Evolutionary conservation across 1,140 invertebrate species (phyloP).

Genomic region (Acromyrmex charruanus): DNA sequence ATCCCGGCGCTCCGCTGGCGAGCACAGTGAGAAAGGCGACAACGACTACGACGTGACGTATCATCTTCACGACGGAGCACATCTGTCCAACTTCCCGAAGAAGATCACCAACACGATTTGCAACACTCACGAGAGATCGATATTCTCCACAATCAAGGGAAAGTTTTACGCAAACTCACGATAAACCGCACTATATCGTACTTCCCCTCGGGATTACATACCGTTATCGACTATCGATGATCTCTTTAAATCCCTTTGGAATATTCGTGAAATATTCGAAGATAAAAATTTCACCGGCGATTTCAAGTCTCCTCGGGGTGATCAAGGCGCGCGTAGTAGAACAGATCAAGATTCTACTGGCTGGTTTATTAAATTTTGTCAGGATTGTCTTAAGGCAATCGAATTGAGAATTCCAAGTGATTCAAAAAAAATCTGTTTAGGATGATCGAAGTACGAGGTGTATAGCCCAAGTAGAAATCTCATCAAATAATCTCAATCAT

Average conservation of each 20-base stretch:
- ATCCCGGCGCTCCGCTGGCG: slow-evolving; percentile 59
- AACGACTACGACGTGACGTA: slow-evolving; percentile 49
- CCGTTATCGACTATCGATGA: not conserved
- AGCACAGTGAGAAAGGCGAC: slow-evolving; percentile 62
- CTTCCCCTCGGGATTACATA: slow-evolving; percentile 1
- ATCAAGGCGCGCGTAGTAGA: not conserved
- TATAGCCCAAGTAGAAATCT: not conserved
- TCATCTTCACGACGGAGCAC: slow-evolving; percentile 62
- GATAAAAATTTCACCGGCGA: slow-evolving; percentile 24
- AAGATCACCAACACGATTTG: slow-evolving; percentile 29
- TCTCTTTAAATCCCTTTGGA: not conserved
- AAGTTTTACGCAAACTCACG: slow-evolving; percentile 20
- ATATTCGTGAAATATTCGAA: slow-evolving; percentile 4
- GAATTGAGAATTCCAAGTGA: not conserved
- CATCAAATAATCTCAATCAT: not conserved
- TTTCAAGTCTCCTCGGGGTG: not conserved
- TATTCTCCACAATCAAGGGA: not conserved
- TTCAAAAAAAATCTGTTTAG: not conserved
- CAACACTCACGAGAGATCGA: slow-evolving; percentile 35
- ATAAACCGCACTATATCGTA: slow-evolving; percentile 34
- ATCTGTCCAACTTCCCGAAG: slow-evolving; percentile 27
- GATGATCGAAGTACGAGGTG: not conserved
- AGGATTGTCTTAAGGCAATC: not conserved
- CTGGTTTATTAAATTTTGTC: not conserved
- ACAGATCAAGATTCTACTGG: slow-evolving; percentile 4